These are phyloP conservation scores for Romanogobio albipinnatus DNA, from an alignment of 2,113 vertebrate species.

Conservation along the genomic window DNA sequence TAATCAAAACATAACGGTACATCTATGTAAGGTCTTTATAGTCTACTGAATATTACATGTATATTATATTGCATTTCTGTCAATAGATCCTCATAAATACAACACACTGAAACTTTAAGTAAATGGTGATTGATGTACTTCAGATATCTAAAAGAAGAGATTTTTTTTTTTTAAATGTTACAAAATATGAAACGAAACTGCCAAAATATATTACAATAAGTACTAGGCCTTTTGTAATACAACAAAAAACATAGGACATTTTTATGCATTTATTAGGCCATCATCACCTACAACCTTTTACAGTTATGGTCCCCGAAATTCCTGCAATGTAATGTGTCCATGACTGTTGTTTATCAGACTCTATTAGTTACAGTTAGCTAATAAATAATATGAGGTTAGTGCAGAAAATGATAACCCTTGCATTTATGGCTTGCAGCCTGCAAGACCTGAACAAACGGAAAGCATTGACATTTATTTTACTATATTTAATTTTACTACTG, in stretches of 20 bases:
- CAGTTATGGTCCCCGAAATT: slow-evolving; percentile 1
- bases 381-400: neutral
- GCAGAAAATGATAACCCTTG: neutral
- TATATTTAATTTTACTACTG: neutral
- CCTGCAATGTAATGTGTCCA: neutral
- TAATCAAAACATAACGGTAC: too few relatives aligned
- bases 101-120: too few relatives aligned
- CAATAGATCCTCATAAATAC: too few relatives aligned
- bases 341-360: neutral
- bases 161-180: too few relatives aligned
- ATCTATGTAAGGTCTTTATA: too few relatives aligned
- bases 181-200: too few relatives aligned
- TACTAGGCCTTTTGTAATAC: too few relatives aligned
- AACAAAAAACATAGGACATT: neutral
- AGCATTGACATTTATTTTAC: neutral
- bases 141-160: neutral
- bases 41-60: too few relatives aligned
- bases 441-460: neutral
- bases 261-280: neutral
- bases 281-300: neutral
- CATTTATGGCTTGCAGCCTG: neutral
- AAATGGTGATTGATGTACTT: neutral
- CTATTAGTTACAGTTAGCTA: neutral
- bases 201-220: too few relatives aligned
- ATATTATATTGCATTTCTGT: too few relatives aligned